A percentile compares a stretch with the other conserved stretches of the same genome.
Evolutionary conservation across 2,797 vertebrate species (phyloP).

Genomic region (Gila robusta): DNA sequence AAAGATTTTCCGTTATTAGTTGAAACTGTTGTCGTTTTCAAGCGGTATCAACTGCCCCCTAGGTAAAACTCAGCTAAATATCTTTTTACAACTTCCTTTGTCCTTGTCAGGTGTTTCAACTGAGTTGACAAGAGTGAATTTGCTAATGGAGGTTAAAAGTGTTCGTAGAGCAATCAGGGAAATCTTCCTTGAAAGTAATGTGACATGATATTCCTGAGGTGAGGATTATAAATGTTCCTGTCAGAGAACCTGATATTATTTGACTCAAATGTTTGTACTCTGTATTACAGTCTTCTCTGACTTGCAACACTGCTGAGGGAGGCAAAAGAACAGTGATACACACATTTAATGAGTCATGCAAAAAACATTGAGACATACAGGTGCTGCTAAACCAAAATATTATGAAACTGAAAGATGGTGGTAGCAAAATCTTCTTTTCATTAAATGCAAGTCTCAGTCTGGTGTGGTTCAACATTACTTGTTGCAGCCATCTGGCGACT

Average conservation of each 20-base stretch:
- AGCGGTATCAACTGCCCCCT: no score
- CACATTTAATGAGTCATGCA: not conserved
- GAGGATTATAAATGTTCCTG: slow-evolving; percentile 12
- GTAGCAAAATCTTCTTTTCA: not conserved
- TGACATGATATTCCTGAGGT: slow-evolving; percentile 22
- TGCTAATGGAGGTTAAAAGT: slow-evolving; percentile 27
- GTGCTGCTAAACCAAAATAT: not conserved
- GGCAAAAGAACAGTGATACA: not conserved
- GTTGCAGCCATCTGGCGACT: slow-evolving; percentile 2
- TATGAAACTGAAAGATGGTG: not conserved
- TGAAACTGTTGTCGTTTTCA: no score
- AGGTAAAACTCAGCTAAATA: not conserved
- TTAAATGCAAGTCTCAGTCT: not conserved
- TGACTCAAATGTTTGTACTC: slow-evolving; percentile 6
- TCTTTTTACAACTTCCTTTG: slow-evolving; percentile 4
- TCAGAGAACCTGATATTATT: slow-evolving; percentile 12
- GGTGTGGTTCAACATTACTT: not conserved
- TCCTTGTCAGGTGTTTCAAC: not conserved
- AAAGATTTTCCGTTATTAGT: no score
- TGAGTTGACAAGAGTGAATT: slow-evolving; percentile 16
- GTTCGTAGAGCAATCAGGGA: not conserved
- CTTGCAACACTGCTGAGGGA: not conserved
- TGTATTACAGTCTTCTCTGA: not conserved
- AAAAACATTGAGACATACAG: not conserved
- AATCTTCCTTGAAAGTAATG: slow-evolving; percentile 17